These are phyloP conservation scores for Masticophis lateralis DNA, from an alignment of 2,797 vertebrate species.

Conservation along the genomic window DNA sequence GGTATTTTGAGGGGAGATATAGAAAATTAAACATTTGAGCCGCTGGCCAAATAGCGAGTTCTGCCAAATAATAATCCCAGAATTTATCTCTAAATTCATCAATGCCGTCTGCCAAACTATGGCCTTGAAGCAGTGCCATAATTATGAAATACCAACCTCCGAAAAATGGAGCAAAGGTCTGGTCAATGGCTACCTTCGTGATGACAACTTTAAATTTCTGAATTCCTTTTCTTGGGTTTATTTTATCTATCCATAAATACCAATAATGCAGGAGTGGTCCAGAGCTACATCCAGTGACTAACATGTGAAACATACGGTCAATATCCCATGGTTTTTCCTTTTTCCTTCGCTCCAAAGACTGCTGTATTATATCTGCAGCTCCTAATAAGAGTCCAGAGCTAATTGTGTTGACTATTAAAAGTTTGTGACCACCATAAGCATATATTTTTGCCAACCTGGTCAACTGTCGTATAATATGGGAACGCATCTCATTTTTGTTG, in stretches of 20 bases:
- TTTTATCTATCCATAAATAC: not conserved
- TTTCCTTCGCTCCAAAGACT: not conserved
- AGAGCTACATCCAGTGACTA: not conserved
- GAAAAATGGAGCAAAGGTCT: not conserved
- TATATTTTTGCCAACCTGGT: not conserved
- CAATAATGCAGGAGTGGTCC: not conserved
- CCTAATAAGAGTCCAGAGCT: constrained; percentile 8
- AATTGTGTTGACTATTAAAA: constrained; percentile 22
- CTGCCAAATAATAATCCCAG: not conserved
- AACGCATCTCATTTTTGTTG: constrained; percentile 1
- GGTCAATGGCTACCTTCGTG: not conserved
- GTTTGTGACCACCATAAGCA: not conserved
- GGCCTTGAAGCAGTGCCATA: not conserved
- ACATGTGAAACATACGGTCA: not conserved
- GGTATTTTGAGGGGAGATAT: not conserved
- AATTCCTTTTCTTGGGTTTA: not conserved
- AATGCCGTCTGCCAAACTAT: not conserved
- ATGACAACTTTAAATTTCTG: not conserved
- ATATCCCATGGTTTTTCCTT: not conserved
- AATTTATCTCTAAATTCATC: not conserved
- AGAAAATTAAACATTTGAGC: not conserved
- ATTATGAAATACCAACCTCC: not conserved
- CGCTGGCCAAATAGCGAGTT: not conserved
- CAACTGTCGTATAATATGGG: not conserved
- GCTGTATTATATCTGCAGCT: not conserved